Conservation (phyloP, 2,888 invertebrate genomes). For the Perdita meconis region DNA sequence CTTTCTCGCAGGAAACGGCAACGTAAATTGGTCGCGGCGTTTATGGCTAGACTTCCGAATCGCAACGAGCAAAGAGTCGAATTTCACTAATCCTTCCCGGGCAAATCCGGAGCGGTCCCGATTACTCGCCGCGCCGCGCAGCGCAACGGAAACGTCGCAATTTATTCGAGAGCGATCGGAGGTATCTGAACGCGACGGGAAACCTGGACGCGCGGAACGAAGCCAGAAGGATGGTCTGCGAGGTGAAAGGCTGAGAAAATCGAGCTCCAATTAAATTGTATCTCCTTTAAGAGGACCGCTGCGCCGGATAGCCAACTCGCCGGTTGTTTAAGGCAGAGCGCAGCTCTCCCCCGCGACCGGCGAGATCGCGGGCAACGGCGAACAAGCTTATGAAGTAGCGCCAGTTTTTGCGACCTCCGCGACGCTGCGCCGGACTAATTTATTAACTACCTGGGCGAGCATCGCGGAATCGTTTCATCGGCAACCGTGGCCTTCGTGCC, state of each 20-base stretch:
- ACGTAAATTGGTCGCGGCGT: not conserved
- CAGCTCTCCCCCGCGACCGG: constrained; percentile 43
- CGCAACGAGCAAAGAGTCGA: too few relatives aligned
- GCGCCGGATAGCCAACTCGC: constrained; percentile 59
- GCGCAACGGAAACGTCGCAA: not conserved
- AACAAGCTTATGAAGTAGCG: constrained; percentile 65
- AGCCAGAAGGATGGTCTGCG: constrained; percentile 56
- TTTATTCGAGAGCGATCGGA: constrained; percentile 6
- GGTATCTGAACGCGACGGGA: constrained; percentile 29
- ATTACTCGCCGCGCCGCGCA: constrained; percentile 5
- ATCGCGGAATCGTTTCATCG: constrained; percentile 60
- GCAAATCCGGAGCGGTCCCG: not conserved
- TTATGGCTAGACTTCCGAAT: not conserved
- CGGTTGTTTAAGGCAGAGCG: constrained; percentile 53
- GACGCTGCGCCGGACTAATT: constrained; percentile 67
- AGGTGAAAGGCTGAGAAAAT: constrained; percentile 71
- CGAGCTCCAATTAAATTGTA: constrained; percentile 71
- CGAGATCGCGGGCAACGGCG: constrained; percentile 3
- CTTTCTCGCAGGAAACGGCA: not conserved
- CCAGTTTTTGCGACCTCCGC: constrained; percentile 60
- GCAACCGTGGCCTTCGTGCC: constrained; percentile 42
- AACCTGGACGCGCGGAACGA: constrained; percentile 23
- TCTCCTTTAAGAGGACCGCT: constrained; percentile 65
- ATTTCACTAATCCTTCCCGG: too few relatives aligned
- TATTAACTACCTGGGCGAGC: constrained; percentile 67